These are phyloP conservation scores for Mormyrops attenuatus DNA, from an alignment of 2,797 vertebrate species.

Conservation along the genomic window DNA sequence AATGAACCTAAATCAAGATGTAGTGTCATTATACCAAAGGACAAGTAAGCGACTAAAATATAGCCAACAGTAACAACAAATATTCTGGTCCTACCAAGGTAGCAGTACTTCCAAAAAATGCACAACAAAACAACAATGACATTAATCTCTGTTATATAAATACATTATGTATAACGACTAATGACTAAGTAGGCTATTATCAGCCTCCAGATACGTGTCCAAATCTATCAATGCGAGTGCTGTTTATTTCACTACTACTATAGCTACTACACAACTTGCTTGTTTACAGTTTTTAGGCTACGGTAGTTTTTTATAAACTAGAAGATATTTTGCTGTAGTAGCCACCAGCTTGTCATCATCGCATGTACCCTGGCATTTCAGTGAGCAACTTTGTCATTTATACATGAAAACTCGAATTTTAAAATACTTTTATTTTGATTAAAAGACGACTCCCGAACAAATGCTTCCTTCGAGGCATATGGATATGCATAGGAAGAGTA, in stretches of 20 bases:
- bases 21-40: background rate
- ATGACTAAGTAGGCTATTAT: background rate
- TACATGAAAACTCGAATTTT: background rate
- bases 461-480: background rate
- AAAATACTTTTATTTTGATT: slow-evolving; percentile 18
- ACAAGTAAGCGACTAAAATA: slow-evolving; percentile 5
- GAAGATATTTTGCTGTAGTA: background rate
- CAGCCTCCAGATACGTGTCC: background rate
- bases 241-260: background rate
- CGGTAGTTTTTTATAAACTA: slow-evolving; percentile 10
- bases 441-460: background rate
- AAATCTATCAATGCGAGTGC: background rate
- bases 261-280: background rate
- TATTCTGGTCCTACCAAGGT: background rate
- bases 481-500: background rate
- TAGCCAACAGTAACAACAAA: background rate
- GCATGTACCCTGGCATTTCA: background rate
- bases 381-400: slow-evolving; percentile 3
- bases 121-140: background rate
- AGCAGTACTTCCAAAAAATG: background rate
- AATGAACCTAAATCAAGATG: slow-evolving; percentile 8
- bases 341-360: background rate
- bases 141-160: background rate
- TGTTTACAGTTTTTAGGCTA: slow-evolving; percentile 17
- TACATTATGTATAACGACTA: background rate